A percentile compares a stretch with the other conserved stretches of the same genome.
Conservation (phyloP, 2,797 vertebrate species). For the Sebastes paucispinis region DNA sequence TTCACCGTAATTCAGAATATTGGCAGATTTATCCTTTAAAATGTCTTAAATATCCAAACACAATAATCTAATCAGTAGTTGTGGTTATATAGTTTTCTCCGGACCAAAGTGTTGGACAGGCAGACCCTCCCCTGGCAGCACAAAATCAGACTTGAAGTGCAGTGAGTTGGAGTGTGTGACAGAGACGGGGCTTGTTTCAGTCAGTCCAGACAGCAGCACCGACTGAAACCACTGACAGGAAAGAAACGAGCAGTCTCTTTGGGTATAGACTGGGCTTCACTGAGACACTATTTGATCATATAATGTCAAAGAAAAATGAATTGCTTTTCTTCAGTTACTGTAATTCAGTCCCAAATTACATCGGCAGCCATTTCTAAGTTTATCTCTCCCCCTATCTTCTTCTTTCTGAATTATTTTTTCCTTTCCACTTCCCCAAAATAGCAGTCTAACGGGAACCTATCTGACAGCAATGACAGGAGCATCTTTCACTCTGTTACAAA, state of each 20-base stretch:
- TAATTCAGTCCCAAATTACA: background rate
- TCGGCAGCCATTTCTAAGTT: background rate
- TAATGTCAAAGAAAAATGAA: slow-evolving; percentile 8
- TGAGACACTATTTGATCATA: slow-evolving; percentile 6
- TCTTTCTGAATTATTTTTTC: background rate
- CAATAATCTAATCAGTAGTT: background rate
- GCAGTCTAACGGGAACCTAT: background rate
- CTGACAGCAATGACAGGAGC: background rate
- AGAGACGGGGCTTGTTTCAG: background rate
- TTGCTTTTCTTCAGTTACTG: background rate
- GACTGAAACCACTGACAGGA: background rate
- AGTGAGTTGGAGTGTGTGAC: background rate
- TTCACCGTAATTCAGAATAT: background rate
- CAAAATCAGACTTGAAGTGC: background rate
- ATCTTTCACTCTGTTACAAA: slow-evolving; percentile 7
- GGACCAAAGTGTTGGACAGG: background rate
- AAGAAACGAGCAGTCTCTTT: background rate
- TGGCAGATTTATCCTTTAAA: background rate
- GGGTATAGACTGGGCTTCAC: background rate
- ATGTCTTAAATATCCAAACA: background rate
- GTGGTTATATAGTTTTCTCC: background rate
- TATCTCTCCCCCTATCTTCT: background rate
- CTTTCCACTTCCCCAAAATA: background rate
- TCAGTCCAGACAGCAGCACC: background rate
- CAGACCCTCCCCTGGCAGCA: background rate